Base-by-base conservation (phyloP, 2,797 vertebrate genomes). In the Sebastes miniatus region DNA sequence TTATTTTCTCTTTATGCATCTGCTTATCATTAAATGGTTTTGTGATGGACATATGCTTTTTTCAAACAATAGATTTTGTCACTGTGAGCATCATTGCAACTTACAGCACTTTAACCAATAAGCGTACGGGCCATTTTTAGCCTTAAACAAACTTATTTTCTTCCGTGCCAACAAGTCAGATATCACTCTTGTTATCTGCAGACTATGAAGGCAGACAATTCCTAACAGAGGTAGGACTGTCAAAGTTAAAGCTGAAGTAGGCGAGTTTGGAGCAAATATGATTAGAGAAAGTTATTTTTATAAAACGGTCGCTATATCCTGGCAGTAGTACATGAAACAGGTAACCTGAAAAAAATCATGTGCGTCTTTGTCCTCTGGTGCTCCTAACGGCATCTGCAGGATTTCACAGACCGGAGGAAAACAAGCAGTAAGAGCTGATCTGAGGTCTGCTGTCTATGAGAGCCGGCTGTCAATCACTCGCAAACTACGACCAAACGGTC, bases 401-500 rank as follows among this genome's bases (percentile, higher is more conserved):
- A 43, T 43, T 6, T 43, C 39, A 43, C 39, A 43, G 39, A 43
- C 39, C 14, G 14, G 39, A 43, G 14, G 39, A 43, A 43, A 16
- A 43, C 39, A 43, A 43, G 39, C 39, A 43, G 39, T 43, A 6
- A 43, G 39, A 43, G 39, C 39, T 16, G 39, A 43, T 43, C 39
- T 43, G 39, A 43, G 14, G 14, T 16, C 39, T 16, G 39, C 13
- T 16, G 39, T 43, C 36, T 39, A 39, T 39, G 0, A 39, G 36
- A 39, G 36, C 39, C 5, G 5, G 39, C 39, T 43, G 39, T 43
- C 39, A 43, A 43, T 43, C 39, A 43, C 5, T 43, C 5, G 13
- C 3, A 0, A 43, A 43, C 39, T 43, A 0, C 0, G 13, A 14
- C 12, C 36, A 39, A 39, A 14, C 12, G 5, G 36, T 39, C 5